phyloP scores from a whole-genome alignment of 1,140 invertebrate genomes.

The Tetramorium parvispinum region DNA sequence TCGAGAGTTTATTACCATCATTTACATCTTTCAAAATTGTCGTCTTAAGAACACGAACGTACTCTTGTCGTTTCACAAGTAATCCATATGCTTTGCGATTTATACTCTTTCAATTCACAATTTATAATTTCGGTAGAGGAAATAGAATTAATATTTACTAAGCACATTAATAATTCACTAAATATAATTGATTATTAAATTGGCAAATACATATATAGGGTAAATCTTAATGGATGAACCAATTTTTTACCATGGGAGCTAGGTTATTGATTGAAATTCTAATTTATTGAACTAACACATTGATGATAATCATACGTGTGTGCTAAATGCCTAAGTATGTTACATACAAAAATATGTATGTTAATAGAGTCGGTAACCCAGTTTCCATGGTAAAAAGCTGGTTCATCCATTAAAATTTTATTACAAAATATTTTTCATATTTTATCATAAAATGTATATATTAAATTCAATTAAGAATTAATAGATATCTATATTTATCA shows the following conservation, averaged over 20 bases:
- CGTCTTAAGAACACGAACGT: background rate
- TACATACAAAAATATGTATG: no score
- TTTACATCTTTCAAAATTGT: background rate
- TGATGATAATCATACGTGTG: no score
- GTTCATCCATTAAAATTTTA: no score
- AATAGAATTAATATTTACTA: background rate
- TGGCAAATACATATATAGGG: background rate
- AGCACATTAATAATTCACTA: background rate
- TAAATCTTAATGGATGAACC: no score
- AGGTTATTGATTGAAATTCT: no score
- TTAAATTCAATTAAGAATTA: conserved; percentile 15
- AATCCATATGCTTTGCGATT: background rate
- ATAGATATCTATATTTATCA: background rate
- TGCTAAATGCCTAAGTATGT: no score
- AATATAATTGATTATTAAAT: background rate
- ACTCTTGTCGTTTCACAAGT: background rate
- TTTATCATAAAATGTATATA: background rate
- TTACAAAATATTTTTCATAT: no score
- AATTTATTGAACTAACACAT: no score
- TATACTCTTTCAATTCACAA: background rate
- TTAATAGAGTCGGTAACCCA: no score
- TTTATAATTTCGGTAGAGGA: background rate
- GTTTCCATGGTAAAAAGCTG: no score
- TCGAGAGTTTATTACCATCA: background rate
- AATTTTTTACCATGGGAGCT: no score